These are phyloP conservation scores for Ictidomys tridecemlineatus DNA, from an alignment of 2,113 vertebrate genomes.

Conservation along the genomic window DNA sequence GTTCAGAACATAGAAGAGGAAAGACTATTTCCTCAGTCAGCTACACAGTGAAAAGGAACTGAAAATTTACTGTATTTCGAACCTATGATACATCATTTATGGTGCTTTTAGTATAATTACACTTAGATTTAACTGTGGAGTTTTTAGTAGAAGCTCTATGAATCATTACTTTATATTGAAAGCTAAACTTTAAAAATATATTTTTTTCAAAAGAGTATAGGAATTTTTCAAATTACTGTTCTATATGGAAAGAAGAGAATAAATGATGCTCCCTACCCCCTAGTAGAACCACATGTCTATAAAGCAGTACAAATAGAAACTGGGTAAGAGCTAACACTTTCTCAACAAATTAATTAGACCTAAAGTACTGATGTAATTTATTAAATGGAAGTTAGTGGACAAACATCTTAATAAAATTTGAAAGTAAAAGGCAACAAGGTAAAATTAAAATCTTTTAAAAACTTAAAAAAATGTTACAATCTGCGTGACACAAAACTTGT, in stretches of 20 bases:
- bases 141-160: background rate
- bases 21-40: background rate
- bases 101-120: background rate
- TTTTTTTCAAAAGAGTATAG: background rate
- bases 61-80: background rate
- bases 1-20: background rate
- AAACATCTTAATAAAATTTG: background rate
- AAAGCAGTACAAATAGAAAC: background rate
- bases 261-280: background rate
- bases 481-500: background rate
- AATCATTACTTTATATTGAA: slow-evolving; percentile 17
- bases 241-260: background rate
- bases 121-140: background rate
- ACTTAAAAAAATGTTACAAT: background rate
- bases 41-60: background rate
- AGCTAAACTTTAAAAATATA: background rate
- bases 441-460: slow-evolving; percentile 21
- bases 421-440: slow-evolving; percentile 8
- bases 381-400: background rate
- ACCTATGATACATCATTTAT: background rate
- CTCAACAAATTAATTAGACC: background rate
- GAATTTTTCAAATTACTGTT: slow-evolving; percentile 39
- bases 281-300: background rate
- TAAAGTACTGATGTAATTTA: background rate
- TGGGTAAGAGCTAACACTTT: background rate